A percentile compares a stretch with the other conserved stretches of the same genome.
phyloP scores from a whole-genome alignment of 1,140 invertebrate genomes.

The Halictus rubicundus region DNA sequence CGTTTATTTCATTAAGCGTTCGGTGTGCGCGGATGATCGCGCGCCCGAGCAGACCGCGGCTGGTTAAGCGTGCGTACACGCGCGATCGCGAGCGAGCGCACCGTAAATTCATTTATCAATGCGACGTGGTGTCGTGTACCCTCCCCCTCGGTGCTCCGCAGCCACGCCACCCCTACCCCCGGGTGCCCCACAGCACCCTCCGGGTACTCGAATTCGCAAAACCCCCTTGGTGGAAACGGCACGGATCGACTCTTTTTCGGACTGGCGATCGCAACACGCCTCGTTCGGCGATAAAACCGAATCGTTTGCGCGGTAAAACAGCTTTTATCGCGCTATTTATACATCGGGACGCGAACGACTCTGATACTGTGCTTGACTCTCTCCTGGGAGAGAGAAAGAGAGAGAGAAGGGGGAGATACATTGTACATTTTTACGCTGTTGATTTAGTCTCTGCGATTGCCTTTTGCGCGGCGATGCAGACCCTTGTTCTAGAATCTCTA shows the following conservation, averaged over 20 bases:
- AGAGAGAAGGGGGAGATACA: no score
- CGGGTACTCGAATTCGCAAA: neutral
- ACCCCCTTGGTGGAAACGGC: neutral
- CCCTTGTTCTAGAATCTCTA: no score
- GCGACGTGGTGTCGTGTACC: conserved; percentile 10
- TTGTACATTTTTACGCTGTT: no score
- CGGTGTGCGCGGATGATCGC: conserved; percentile 17
- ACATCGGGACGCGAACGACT: no score
- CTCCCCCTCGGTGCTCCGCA: neutral
- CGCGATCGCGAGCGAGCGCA: neutral
- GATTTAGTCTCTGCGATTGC: no score
- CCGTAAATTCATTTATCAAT: conserved; percentile 64
- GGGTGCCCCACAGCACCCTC: neutral
- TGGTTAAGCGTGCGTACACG: neutral
- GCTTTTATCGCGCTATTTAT: no score
- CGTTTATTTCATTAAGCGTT: conserved; percentile 68
- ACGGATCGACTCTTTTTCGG: neutral
- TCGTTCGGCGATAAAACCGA: conserved; percentile 52
- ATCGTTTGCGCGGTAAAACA: conserved; percentile 22
- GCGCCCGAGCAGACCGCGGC: neutral
- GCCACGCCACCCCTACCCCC: no score
- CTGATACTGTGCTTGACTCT: no score
- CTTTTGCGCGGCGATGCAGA: no score
- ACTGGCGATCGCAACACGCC: conserved; percentile 20
- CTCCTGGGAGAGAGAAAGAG: no score